phyloP scores from a whole-genome alignment of 2,113 vertebrate species.

The Cygnus buccinator region DNA sequence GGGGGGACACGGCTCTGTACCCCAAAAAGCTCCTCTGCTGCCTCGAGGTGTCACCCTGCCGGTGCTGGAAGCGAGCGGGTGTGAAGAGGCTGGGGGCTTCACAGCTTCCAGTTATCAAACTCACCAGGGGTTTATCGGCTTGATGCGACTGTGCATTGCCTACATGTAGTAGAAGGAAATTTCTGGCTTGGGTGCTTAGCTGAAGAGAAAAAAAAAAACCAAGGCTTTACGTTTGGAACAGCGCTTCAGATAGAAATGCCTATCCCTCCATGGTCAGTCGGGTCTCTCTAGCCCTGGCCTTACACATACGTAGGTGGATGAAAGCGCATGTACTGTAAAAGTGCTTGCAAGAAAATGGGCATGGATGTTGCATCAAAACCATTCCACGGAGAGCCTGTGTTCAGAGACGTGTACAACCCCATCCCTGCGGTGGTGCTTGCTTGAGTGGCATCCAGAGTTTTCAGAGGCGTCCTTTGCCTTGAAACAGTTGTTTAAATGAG shows the following conservation, averaged over 20 bases:
- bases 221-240: accelerated
- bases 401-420: neutral
- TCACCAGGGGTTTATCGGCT: neutral
- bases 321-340: neutral
- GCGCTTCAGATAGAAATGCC: neutral
- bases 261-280: neutral
- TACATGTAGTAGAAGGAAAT: neutral
- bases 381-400: accelerated
- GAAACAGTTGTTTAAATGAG: neutral
- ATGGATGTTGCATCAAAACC: neutral
- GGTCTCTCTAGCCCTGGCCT: neutral
- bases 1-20: no score
- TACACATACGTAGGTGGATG: no score
- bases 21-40: no score
- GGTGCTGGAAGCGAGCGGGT: accelerated
- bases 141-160: neutral
- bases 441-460: neutral
- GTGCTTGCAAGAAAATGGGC: neutral
- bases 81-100: neutral
- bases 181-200: neutral
- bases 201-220: neutral
- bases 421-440: neutral
- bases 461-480: neutral
- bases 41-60: neutral
- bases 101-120: neutral